Percentiles rank a stretch among this genome's conserved stretches.
Evolutionary conservation across 2,113 vertebrate genomes (phyloP).

Genomic region (Lota lota): DNA sequence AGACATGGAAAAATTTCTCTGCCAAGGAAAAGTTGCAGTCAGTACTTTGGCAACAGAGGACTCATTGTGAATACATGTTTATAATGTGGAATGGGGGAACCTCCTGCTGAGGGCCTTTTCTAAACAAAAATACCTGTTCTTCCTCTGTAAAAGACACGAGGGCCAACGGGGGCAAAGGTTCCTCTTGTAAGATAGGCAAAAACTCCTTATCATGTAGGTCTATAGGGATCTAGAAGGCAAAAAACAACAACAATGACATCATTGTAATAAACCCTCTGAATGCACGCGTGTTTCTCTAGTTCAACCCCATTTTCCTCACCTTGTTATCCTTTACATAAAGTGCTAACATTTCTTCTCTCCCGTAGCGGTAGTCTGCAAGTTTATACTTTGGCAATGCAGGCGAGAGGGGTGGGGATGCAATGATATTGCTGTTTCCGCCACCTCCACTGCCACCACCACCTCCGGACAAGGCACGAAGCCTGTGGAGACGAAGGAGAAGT

Average conservation of each 20-base stretch:
- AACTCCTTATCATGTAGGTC: conserved; percentile 98
- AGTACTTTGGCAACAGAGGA: neutral
- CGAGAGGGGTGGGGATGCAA: conserved; percentile 95
- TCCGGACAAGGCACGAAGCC: conserved; percentile 96
- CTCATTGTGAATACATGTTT: neutral
- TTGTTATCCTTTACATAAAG: conserved; percentile 99
- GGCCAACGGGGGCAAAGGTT: conserved; percentile 92
- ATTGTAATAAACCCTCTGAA: neutral
- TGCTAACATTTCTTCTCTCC: conserved; percentile 99
- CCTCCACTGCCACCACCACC: conserved; percentile 70
- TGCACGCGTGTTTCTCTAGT: too few species aligned
- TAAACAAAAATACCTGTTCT: conserved; percentile 82
- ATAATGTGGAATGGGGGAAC: too few species aligned
- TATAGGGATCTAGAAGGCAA: conserved; percentile 83
- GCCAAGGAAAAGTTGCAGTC: conserved; percentile 54
- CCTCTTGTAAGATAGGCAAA: conserved; percentile 96
- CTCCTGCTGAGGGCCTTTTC: too few species aligned
- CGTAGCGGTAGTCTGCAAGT: conserved; percentile 97
- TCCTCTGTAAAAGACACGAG: conserved; percentile 99
- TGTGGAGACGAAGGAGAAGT: conserved; percentile 50
- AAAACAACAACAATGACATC: neutral
- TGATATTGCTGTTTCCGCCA: conserved; percentile 60
- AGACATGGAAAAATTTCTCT: conserved; percentile 99
- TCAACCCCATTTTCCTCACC: conserved; percentile 68
- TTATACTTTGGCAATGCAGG: conserved; percentile 98